phyloP scores from a whole-genome alignment of 1,140 invertebrate species.

The Drosophila yakuba region DNA sequence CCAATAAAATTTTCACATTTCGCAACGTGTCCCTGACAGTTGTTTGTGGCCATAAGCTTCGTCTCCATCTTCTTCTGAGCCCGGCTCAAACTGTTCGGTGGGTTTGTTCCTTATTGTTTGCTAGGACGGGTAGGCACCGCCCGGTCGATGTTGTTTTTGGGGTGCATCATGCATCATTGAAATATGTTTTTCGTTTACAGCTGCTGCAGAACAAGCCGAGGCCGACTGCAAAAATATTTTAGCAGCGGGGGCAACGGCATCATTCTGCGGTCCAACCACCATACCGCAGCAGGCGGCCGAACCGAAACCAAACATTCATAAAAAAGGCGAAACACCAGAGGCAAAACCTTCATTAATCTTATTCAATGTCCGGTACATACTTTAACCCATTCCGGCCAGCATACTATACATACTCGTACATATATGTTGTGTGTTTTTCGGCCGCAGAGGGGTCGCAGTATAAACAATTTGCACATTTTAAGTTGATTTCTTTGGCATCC shows the following conservation, averaged over 20 bases:
- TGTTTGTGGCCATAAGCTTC: slow-evolving; percentile 44
- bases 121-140: slow-evolving; percentile 17
- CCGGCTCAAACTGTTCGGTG: slow-evolving; percentile 41
- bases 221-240: slow-evolving; percentile 53
- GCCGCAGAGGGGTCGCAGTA: slow-evolving; percentile 44
- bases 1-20: slow-evolving; percentile 79
- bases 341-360: slow-evolving; percentile 80
- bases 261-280: slow-evolving; percentile 44
- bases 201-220: slow-evolving; percentile 42
- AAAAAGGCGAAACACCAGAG: slow-evolving; percentile 44
- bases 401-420: slow-evolving; percentile 1
- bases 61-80: slow-evolving; percentile 31
- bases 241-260: slow-evolving; percentile 28
- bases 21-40: slow-evolving; percentile 64
- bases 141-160: slow-evolving; percentile 58
- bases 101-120: slow-evolving; percentile 51
- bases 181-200: slow-evolving; percentile 69
- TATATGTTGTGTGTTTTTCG: slow-evolving; percentile 37
- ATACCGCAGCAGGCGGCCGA: slow-evolving; percentile 69
- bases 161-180: slow-evolving; percentile 65
- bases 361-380: slow-evolving; percentile 81
- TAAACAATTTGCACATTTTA: slow-evolving; percentile 83
- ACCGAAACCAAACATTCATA: slow-evolving; percentile 51
- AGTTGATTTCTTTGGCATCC: slow-evolving; percentile 62
- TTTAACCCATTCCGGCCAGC: slow-evolving; percentile 49